Conservation (phyloP, 2,888 invertebrate species). For the Nemurella pictetii region DNA sequence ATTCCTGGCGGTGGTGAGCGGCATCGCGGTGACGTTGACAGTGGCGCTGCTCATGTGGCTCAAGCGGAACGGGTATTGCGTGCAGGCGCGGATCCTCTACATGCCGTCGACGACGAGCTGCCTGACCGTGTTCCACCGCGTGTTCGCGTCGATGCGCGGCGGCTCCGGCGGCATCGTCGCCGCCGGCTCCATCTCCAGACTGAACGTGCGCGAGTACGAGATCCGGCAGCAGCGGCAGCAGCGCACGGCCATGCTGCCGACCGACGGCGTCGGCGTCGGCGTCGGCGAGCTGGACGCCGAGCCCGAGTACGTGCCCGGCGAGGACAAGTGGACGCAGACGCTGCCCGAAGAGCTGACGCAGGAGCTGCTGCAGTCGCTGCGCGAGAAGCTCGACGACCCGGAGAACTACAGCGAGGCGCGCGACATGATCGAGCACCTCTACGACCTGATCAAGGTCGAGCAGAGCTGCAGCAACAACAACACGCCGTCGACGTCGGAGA, state of each 20-base stretch:
- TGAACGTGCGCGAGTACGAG: constrained; percentile 66
- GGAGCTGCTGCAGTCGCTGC: constrained; percentile 69
- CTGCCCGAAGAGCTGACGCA: constrained; percentile 74
- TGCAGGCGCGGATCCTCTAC: constrained; percentile 50
- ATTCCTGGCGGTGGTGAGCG: constrained; percentile 58
- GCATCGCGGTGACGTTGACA: constrained; percentile 58
- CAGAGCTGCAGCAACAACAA: constrained; percentile 64
- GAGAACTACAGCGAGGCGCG: constrained; percentile 73
- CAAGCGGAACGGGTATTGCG: constrained; percentile 60
- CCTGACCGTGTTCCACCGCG: constrained; percentile 31
- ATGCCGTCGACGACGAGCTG: constrained; percentile 35
- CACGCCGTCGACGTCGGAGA: constrained; percentile 50
- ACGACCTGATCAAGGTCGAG: constrained; percentile 73
- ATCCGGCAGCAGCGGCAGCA: constrained; percentile 47
- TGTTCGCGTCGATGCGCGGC: constrained; percentile 30
- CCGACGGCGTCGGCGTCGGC: constrained; percentile 42
- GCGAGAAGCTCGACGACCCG: constrained; percentile 71
- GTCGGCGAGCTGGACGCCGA: constrained; percentile 47
- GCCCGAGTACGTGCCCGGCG: constrained; percentile 50
- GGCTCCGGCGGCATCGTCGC: constrained; percentile 50
- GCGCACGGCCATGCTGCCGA: constrained; percentile 31
- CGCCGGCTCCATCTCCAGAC: constrained; percentile 62
- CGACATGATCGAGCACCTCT: constrained; percentile 75
- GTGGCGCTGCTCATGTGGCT: constrained; percentile 62
- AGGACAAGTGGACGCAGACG: constrained; percentile 70